A percentile compares a stretch with the other conserved stretches of the same genome.
phyloP scores from a whole-genome alignment of 2,113 vertebrate genomes.

The Zapornia atra region DNA sequence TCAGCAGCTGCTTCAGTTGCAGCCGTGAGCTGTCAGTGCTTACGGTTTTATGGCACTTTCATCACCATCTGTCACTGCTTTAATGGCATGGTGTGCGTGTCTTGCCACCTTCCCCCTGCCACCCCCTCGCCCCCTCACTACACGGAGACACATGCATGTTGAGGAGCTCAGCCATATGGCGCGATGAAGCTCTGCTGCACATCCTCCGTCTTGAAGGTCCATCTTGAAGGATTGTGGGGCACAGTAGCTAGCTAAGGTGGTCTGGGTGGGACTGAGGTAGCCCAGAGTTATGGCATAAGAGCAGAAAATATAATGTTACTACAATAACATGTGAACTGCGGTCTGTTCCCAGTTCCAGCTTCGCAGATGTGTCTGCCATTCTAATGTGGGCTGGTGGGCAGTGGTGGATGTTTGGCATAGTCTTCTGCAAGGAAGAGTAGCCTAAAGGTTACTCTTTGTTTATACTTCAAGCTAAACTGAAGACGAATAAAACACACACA shows the following conservation, averaged over 20 bases:
- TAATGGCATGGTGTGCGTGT: neutral
- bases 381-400: neutral
- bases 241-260: neutral
- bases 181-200: accelerated
- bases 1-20: constrained; percentile 50
- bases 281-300: neutral
- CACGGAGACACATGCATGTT: neutral
- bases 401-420: neutral
- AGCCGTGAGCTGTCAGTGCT: constrained; percentile 12
- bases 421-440: neutral
- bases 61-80: constrained; percentile 64
- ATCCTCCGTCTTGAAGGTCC: neutral
- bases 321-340: accelerated
- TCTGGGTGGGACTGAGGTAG: neutral
- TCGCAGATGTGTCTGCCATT: neutral
- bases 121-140: accelerated
- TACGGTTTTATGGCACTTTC: constrained; percentile 51
- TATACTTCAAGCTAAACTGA: neutral
- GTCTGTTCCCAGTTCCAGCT: neutral
- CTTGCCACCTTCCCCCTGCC: constrained; percentile 36
- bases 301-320: neutral
- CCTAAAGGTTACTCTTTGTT: neutral
- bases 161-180: constrained; percentile 20
- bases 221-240: neutral
- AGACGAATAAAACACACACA: neutral